A percentile compares a stretch with the other conserved stretches of the same genome.
phyloP scores from a whole-genome alignment of 2,113 vertebrate species.

The Ceyx margarethae region DNA sequence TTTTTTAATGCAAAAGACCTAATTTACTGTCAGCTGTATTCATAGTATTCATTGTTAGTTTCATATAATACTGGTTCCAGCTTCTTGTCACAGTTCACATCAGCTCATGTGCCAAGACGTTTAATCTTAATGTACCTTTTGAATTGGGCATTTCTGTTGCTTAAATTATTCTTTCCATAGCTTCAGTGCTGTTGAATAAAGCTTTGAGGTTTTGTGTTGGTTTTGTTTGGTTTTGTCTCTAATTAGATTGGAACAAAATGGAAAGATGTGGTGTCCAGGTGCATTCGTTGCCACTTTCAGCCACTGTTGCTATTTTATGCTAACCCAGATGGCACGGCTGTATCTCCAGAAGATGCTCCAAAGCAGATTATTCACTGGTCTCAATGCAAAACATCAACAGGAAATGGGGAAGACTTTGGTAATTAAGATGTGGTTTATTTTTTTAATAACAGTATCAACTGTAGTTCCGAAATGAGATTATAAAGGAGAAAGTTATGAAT shows the following conservation, averaged over 20 bases:
- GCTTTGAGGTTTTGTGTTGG: not conserved
- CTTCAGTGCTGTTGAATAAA: not conserved
- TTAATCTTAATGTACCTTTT: not conserved
- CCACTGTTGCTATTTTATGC: conserved; percentile 94
- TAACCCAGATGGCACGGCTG: conserved; percentile 90
- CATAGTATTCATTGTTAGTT: not conserved
- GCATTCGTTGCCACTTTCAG: conserved; percentile 93
- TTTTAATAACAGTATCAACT: not conserved
- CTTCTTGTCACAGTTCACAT: not conserved
- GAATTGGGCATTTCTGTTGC: not conserved
- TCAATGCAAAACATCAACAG: conserved; percentile 73
- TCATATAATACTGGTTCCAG: not conserved
- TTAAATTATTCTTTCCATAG: not conserved
- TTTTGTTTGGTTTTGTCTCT: not conserved
- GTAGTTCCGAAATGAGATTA: not conserved
- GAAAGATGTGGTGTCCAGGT: conserved; percentile 95
- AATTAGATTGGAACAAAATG: conserved; percentile 88
- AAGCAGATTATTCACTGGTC: conserved; percentile 78
- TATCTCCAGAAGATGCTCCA: conserved; percentile 83
- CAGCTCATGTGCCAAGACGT: not conserved
- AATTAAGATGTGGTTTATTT: not conserved
- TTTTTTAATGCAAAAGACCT: not conserved
- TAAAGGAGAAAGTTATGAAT: not conserved
- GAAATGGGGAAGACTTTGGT: conserved; percentile 81
- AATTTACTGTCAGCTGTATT: not conserved